Percentiles rank a stretch among this genome's conserved stretches.
Evolutionary conservation across 2,113 vertebrate species (phyloP).

Genomic region (Neopipo cinnamomea): DNA sequence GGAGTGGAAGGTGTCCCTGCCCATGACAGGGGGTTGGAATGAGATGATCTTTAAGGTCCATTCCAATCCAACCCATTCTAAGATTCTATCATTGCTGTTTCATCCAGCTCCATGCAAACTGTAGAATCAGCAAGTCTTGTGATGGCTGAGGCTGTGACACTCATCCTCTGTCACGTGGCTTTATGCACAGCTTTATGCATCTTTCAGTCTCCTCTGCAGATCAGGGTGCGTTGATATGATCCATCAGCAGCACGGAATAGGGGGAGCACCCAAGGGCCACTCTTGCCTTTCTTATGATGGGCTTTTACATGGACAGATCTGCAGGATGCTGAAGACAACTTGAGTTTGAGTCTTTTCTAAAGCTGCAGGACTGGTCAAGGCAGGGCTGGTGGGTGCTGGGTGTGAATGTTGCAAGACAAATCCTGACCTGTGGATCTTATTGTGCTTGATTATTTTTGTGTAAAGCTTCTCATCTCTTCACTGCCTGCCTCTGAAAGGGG

Average conservation of each 20-base stretch:
- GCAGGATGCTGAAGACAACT: background rate
- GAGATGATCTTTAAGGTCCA: background rate
- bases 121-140: background rate
- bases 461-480: background rate
- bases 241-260: background rate
- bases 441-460: background rate
- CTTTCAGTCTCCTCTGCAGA: background rate
- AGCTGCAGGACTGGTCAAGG: background rate
- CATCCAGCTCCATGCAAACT: background rate
- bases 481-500: background rate
- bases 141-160: background rate
- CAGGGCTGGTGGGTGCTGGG: background rate
- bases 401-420: background rate
- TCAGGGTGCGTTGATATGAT: background rate
- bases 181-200: background rate
- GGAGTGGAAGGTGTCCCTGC: background rate
- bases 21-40: accelerated
- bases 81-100: background rate
- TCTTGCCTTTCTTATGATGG: background rate
- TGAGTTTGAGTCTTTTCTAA: background rate
- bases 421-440: background rate
- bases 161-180: background rate
- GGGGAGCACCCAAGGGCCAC: background rate
- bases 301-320: background rate
- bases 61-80: background rate